Conservation (phyloP, 2,888 invertebrate species). For the Phania funesta region DNA sequence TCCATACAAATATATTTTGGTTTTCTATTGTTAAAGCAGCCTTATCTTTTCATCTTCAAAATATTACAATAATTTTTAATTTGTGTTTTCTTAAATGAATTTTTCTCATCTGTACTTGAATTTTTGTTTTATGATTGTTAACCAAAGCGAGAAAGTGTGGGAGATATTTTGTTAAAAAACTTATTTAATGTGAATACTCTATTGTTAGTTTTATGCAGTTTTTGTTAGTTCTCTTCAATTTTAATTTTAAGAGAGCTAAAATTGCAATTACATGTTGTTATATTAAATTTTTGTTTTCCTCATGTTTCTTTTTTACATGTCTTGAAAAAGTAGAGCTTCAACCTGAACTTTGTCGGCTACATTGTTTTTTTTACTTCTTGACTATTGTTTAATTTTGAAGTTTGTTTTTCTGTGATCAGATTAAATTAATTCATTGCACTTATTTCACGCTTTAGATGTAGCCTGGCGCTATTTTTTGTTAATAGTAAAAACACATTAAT, state of each 20-base stretch:
- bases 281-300: slow-evolving; percentile 23
- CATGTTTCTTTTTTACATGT: slow-evolving; percentile 28
- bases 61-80: slow-evolving; percentile 4
- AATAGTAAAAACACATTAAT: not conserved
- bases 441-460: slow-evolving; percentile 46
- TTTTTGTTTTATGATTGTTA: slow-evolving; percentile 57
- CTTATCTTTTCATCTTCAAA: not conserved
- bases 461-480: not conserved
- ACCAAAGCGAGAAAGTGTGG: slow-evolving; percentile 76
- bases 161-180: slow-evolving; percentile 65
- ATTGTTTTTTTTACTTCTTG: slow-evolving; percentile 21
- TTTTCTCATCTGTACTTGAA: slow-evolving; percentile 51
- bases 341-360: slow-evolving; percentile 56
- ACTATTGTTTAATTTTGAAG: slow-evolving; percentile 14
- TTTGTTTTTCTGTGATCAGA: slow-evolving; percentile 33
- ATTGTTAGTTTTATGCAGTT: slow-evolving; percentile 35
- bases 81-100: not conserved
- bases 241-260: slow-evolving; percentile 47
- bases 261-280: slow-evolving; percentile 50
- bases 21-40: not conserved
- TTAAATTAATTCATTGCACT: slow-evolving; percentile 55
- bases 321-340: slow-evolving; percentile 56
- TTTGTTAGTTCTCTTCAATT: slow-evolving; percentile 16
- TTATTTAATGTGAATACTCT: slow-evolving; percentile 30
- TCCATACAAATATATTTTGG: no score